Conservation (phyloP, 2,888 invertebrate species). For the Tubiluchus corallicola region DNA sequence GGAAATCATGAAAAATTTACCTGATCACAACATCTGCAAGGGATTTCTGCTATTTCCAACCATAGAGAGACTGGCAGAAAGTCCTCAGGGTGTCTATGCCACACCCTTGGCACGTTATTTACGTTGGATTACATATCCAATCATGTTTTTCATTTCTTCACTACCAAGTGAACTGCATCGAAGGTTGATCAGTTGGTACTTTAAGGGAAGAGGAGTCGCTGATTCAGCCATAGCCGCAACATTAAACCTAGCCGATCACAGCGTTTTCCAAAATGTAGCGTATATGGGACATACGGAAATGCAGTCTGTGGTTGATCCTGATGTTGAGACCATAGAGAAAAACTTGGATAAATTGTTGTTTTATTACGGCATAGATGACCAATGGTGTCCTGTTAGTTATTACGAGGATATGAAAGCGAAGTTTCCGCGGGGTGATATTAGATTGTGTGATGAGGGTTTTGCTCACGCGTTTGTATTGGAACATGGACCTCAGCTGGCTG, state of each 20-base stretch:
- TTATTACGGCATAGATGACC: conserved; percentile 57
- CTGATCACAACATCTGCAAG: conserved; percentile 26
- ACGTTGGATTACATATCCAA: conserved; percentile 22
- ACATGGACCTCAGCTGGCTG: conserved; percentile 26
- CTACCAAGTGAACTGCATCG: conserved; percentile 16
- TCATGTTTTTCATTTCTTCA: conserved; percentile 20
- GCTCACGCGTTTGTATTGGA: conserved; percentile 62
- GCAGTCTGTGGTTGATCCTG: conserved; percentile 46
- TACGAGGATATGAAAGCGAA: conserved; percentile 42
- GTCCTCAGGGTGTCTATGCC: conserved; percentile 51
- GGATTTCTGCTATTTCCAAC: conserved; percentile 63
- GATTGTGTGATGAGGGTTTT: conserved; percentile 39
- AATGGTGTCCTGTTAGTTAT: conserved; percentile 60
- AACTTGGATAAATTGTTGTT: conserved; percentile 47
- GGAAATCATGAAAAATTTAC: conserved; percentile 41
- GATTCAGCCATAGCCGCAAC: conserved; percentile 22
- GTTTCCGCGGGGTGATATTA: conserved; percentile 41
- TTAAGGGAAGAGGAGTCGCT: conserved; percentile 17
- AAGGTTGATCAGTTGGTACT: conserved; percentile 22
- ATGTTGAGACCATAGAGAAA: conserved; percentile 39
- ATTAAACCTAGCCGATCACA: conserved; percentile 22
- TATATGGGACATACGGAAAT: conserved; percentile 60
- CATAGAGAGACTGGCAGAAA: conserved; percentile 56
- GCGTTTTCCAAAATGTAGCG: conserved; percentile 25
- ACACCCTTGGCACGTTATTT: conserved; percentile 35